Evolutionary conservation across 2,113 vertebrate species (phyloP).

Genomic region (Pituophis catenifer): DNA sequence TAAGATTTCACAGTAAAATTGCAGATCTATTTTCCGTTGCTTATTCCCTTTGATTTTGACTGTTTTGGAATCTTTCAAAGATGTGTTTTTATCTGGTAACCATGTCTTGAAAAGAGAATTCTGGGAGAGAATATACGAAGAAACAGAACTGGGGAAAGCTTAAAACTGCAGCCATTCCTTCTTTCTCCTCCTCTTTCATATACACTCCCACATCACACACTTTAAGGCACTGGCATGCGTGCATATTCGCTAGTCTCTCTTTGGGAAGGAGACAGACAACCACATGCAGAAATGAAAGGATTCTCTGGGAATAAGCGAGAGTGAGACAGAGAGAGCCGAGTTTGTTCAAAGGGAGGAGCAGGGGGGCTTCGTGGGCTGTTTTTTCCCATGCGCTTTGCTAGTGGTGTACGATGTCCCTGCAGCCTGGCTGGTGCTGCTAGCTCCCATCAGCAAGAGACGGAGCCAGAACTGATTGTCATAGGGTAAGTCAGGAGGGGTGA

Average conservation of each 20-base stretch:
- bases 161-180: background rate
- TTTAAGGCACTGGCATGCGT: background rate
- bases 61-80: background rate
- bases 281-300: background rate
- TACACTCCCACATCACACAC: background rate
- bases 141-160: background rate
- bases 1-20: background rate
- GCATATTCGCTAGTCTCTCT: background rate
- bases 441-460: constrained; percentile 1
- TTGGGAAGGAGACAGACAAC: background rate
- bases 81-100: background rate
- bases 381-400: background rate
- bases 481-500: constrained; percentile 60
- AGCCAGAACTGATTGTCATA: constrained; percentile 51
- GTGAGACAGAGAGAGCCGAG: background rate
- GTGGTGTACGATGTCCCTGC: background rate
- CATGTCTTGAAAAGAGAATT: background rate
- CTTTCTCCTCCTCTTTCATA: background rate
- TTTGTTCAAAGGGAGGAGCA: background rate
- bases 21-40: background rate
- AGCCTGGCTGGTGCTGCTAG: background rate
- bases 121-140: background rate
- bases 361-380: background rate
- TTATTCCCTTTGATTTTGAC: background rate
- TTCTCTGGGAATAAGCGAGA: background rate